Evolutionary conservation across 2,888 invertebrate species (phyloP), one percentile per base, ranked within the genome.

Genomic region (Andrena camellia): DNA sequence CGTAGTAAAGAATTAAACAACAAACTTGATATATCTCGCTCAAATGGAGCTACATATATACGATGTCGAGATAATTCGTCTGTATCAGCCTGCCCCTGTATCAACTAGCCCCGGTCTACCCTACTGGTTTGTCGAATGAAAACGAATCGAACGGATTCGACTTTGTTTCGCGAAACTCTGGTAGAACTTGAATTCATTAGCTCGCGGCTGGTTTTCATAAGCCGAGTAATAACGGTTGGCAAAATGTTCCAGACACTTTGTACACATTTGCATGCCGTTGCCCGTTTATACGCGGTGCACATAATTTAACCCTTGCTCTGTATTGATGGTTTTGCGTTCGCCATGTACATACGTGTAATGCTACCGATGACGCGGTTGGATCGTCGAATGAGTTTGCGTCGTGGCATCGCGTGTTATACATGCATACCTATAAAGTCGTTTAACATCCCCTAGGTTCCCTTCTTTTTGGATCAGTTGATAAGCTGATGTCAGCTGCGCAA

Each of bases 261-360:
- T 91, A 91, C 86, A 91, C 91, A 91, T 91, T 91, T 91, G 90
- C 91, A 91, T 91, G 90, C 88, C 83, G 87, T 83, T 84, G 88
- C 86, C 66, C 86, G 83, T 78, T 89, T 88, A 85, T 87, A 88
- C 84, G 86, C 84, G 85, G 82, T 85, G 84, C 70, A 78, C 71
- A 74, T 84, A 88, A 88, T 88, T 88, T 84, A 82, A 83, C 84
- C 76, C 81, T 84, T 83, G 80, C 78, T 67, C 84, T 60, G 71
- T 74, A 77, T 77, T 68, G 82, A 83, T 74, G 70, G 74, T 78
- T 71, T 78, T 77, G 70, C 70, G 73, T 71, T 66, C 62, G 74
- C 72, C 78, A 71, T 82, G 82, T 82, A 60, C 42, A 42, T 42
- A 42, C 71, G 60, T 71, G 35, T 79, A 71, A 79, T 62, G 66